Conservation (phyloP, 2,113 vertebrate species). For the Vidua macroura region DNA sequence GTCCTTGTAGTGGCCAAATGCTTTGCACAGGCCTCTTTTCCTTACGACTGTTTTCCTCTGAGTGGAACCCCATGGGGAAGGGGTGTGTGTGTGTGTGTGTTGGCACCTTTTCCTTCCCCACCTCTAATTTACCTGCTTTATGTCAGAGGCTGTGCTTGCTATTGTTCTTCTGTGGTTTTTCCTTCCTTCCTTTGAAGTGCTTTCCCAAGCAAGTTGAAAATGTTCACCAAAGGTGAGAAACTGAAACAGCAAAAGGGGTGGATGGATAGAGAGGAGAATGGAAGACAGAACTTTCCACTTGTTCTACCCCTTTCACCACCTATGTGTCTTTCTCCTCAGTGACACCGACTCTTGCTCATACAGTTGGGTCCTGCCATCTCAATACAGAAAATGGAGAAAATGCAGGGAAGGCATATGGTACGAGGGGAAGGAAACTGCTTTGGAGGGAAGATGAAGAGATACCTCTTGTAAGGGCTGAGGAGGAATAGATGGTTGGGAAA, state of each 20-base stretch:
- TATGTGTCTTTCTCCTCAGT: not conserved
- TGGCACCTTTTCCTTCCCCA: not conserved
- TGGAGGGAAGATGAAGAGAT: not conserved
- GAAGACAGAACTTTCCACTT: not conserved
- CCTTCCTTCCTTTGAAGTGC: not conserved
- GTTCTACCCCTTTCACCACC: not conserved
- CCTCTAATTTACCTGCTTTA: not conserved
- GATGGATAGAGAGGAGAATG: not conserved
- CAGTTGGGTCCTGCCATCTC: not conserved
- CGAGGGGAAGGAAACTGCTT: not conserved
- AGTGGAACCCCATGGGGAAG: not conserved
- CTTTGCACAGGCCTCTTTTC: not conserved
- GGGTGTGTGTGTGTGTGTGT: not conserved
- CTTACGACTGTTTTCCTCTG: not conserved
- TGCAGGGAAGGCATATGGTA: not conserved
- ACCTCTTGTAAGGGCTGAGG: not conserved
- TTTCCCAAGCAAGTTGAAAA: not conserved
- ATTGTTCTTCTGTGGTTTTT: not conserved
- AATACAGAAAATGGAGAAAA: not conserved
- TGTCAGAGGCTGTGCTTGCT: not conserved
- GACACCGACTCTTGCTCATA: not conserved
- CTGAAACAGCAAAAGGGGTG: not conserved
- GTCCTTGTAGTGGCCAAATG: not conserved
- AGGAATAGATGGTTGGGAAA: not conserved
- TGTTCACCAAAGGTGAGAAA: not conserved